Base-by-base conservation (phyloP, 2,113 vertebrate species). In the Ahaetulla prasina region DNA sequence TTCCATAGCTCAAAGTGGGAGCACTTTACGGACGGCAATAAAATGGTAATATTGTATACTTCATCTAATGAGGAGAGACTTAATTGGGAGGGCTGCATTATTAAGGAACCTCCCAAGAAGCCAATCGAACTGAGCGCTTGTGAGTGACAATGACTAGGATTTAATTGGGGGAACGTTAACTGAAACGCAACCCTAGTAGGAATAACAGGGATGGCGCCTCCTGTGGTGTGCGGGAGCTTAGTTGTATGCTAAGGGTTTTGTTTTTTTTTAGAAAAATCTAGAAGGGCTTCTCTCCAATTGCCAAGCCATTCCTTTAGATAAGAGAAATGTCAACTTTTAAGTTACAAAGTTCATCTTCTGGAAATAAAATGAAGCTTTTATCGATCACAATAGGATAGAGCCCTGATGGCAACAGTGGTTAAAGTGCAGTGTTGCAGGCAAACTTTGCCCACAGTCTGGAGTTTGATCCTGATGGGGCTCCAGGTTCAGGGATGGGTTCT, bases 31-130 rank as follows among this genome's bases (percentile, higher is more conserved):
- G 95, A 95, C 91, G 94, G 94, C 95, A 95, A 96, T 96, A 94
- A 97, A 94, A 87, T 94, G 96, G 94, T 96, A 96, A 97, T 97
- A 96, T 96, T 96, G 95, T 97, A 97, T 95, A 95, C 96, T 96
- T 93, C 93, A 92, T 96, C 95, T 97, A 97, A 97, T 97, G 96
- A 97, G 96, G 96, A 96, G 94, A 95, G 96, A 94, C 95, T 97
- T 97, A 97, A 97, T 97, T 97, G 96, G 96, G 96, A 96, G 92
- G 94, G 96, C 95, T 97, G 94, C 95, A 96, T 97, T 97, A 97
- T 97, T 97, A 97, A 97, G 96, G 96, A 95, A 96, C 96, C 94
- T 97, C 96, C 96, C 96, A 97, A 96, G 96, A 97, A 97, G 96
- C 96, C 96, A 95, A 97, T 97, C 96, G 95, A 96, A 95, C 94